phyloP scores from a whole-genome alignment of 2,888 invertebrate genomes.

The Pristionchus entomophagus region DNA sequence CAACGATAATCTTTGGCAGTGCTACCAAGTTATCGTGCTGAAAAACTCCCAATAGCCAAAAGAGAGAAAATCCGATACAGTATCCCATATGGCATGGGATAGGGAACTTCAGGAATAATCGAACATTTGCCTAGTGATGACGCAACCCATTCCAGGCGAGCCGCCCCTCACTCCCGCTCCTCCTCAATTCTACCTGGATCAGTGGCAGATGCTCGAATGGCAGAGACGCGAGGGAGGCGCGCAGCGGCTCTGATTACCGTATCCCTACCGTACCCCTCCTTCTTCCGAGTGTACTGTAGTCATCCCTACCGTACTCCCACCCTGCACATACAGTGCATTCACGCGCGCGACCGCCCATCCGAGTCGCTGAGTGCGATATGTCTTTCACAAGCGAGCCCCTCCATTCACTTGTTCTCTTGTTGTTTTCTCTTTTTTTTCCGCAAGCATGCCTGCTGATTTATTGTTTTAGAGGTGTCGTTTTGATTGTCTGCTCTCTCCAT shows the following conservation, averaged over 20 bases:
- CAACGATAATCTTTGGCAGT: no score
- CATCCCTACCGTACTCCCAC: not conserved
- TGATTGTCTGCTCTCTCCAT: not conserved
- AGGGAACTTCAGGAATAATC: no score
- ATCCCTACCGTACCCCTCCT: not conserved
- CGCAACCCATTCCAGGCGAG: slow-evolving; percentile 20
- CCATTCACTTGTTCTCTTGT: not conserved
- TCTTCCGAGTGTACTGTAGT: not conserved
- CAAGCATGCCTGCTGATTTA: not conserved
- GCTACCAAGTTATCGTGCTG: no score
- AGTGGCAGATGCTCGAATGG: slow-evolving; percentile 36
- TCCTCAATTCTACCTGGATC: slow-evolving; percentile 42
- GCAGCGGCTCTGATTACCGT: not conserved
- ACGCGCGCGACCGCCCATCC: not conserved
- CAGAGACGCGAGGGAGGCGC: not conserved
- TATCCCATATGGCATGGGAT: no score
- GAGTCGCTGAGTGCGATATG: not conserved
- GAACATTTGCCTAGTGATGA: no score
- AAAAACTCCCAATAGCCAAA: no score
- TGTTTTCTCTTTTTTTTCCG: not conserved
- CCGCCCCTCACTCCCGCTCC: slow-evolving; percentile 26
- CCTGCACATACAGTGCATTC: slow-evolving; percentile 23
- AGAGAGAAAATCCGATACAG: no score
- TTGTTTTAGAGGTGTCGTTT: not conserved
- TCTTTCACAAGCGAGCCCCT: not conserved